Evolutionary conservation across 2,113 vertebrate genomes (phyloP), one percentile per base, ranked within the genome.

Genomic region (Rattus rattus): DNA sequence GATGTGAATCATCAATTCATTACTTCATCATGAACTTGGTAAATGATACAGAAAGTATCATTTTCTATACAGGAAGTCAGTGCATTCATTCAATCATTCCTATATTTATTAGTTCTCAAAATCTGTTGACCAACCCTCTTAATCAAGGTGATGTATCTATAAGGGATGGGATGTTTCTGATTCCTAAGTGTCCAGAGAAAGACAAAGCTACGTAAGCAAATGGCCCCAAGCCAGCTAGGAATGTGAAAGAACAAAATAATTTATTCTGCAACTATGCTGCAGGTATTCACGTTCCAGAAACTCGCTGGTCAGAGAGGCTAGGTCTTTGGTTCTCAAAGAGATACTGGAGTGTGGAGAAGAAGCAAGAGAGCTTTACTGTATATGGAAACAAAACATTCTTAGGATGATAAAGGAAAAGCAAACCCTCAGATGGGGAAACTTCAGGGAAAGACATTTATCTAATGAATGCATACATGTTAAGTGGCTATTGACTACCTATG

Each of bases 21-120:
- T n/a, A 61, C 63, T n/a, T 93, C 72, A 93, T 47, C 33, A 4
- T 75, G n/a, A 81, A 86, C 72, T 81, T 81, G 91, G 9, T 56
- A 92, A 95, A 17, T 70, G n/a, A 72, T 2, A 43, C 4, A 79
- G 39, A 13, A 52, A 83, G 56, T 69, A 67, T 67, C 28, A 67
- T 30, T 30, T 67, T 13, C 26, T 67, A 65, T 3, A n/a, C 2
- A 75, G 36, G 10, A 61, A 83, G 56, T 63, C 33, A 49, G 30
- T n/a, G 65, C 20, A 79, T 80, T 84, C 63, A 91, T 73, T 85
- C 59, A 26, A 28, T 75, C 30, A 17, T 65, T 81, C 47, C 33
- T 84, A 83, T 92, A n/a, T 52, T 61, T 67, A 85, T 39, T 90
- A 63, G 59, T 79, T 94, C 56, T 61, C 36, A 84, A 92, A 69